Percentiles rank a stretch among this genome's conserved stretches.
Conservation (phyloP, 2,797 vertebrate genomes). For the Parambassis ranga region DNA sequence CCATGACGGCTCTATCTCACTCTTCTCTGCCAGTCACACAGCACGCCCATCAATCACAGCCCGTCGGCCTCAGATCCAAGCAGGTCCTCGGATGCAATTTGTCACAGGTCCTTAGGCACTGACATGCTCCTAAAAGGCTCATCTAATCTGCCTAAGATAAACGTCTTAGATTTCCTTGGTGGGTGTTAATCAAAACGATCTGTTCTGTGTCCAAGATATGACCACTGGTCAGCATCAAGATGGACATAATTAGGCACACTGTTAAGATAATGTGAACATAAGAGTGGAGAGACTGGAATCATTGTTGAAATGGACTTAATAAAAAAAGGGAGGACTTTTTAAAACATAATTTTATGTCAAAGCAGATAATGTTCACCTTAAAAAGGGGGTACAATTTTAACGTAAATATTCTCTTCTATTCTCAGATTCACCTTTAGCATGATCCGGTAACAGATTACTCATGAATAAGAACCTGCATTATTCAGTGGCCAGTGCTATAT, state of each 20-base stretch:
- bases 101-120: conserved; percentile 69
- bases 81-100: conserved; percentile 67
- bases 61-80: conserved; percentile 34
- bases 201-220: conserved; percentile 59
- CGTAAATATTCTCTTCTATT: conserved; percentile 12
- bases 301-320: conserved; percentile 10
- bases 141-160: conserved; percentile 64
- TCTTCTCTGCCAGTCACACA: conserved; percentile 72
- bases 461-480: conserved; percentile 63
- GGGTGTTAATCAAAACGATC: conserved; percentile 69
- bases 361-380: not conserved
- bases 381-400: too few relatives aligned
- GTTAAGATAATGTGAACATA: conserved; percentile 45
- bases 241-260: conserved; percentile 34
- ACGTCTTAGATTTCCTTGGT: conserved; percentile 48
- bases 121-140: conserved; percentile 69
- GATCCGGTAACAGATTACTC: conserved; percentile 51
- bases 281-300: not conserved
- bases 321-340: too few relatives aligned
- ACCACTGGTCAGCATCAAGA: conserved; percentile 45
- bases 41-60: conserved; percentile 75
- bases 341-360: not conserved
- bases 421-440: conserved; percentile 26
- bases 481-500: conserved; percentile 51
- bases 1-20: conserved; percentile 73